Evolutionary conservation across 2,888 invertebrate species (phyloP).

Genomic region (Chrysolina americana): DNA sequence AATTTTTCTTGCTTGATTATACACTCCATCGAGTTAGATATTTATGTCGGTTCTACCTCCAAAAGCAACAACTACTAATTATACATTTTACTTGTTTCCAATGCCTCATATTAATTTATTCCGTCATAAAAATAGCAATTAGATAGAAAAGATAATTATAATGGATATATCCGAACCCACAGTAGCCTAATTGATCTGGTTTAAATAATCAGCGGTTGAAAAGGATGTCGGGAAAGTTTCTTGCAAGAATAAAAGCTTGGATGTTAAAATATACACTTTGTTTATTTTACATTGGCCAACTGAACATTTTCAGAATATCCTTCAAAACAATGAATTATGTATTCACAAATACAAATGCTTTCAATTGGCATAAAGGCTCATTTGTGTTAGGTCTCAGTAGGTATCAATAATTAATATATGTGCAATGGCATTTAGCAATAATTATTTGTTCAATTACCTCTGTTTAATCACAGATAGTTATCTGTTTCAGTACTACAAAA

Average conservation of each 20-base stretch:
- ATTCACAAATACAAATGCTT: neutral
- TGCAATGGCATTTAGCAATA: too few species aligned
- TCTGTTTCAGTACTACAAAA: too few species aligned
- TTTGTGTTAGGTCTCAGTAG: too few species aligned
- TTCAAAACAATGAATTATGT: neutral
- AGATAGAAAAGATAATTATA: conserved; percentile 35
- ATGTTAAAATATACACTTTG: neutral
- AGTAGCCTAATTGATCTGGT: conserved; percentile 37
- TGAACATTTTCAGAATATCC: neutral
- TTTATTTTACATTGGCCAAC: neutral
- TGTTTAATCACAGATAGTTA: too few species aligned
- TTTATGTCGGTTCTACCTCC: conserved; percentile 15
- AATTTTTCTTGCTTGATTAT: conserved; percentile 18
- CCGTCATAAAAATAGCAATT: conserved; percentile 33
- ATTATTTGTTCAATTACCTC: too few species aligned
- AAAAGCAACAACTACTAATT: conserved; percentile 23
- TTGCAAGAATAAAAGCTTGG: conserved; percentile 12
- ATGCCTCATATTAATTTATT: conserved; percentile 29
- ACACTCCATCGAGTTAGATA: neutral
- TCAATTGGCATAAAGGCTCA: neutral
- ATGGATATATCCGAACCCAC: conserved; percentile 34
- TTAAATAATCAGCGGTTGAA: conserved; percentile 31
- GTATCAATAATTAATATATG: too few species aligned
- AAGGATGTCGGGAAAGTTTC: conserved; percentile 27
- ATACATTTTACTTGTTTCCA: conserved; percentile 30